A percentile compares a stretch with the other conserved stretches of the same genome.
phyloP scores from a whole-genome alignment of 2,113 vertebrate genomes.

The Syrmaticus mikado region DNA sequence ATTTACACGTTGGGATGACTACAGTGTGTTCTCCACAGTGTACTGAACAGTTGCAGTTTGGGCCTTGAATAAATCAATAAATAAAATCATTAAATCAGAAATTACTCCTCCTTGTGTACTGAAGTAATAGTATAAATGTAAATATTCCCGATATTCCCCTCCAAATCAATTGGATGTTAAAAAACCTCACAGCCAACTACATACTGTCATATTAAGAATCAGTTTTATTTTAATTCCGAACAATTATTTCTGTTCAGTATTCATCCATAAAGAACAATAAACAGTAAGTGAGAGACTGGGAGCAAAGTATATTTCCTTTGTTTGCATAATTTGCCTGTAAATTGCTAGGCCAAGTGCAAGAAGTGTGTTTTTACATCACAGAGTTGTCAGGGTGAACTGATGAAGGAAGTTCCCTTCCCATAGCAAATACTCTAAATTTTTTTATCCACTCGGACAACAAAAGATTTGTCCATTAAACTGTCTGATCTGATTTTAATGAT shows the following conservation, averaged over 20 bases:
- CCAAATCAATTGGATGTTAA: not conserved
- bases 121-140: not conserved
- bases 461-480: not conserved
- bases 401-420: not conserved
- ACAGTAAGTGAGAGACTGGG: not conserved
- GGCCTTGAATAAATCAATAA: not conserved
- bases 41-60: not conserved
- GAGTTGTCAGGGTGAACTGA: not conserved
- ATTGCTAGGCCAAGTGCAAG: not conserved
- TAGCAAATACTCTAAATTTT: not conserved
- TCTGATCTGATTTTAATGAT: slow-evolving; percentile 19
- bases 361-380: not conserved
- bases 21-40: not conserved
- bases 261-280: not conserved
- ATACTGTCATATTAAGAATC: not conserved
- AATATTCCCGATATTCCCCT: not conserved
- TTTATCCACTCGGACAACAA: not conserved
- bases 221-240: not conserved
- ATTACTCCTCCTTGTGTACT: not conserved
- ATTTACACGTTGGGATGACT: not conserved
- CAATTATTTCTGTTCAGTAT: not conserved
- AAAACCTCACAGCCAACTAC: not conserved
- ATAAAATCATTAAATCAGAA: not conserved
- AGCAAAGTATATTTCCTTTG: not conserved
- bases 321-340: slow-evolving; percentile 10